These are phyloP conservation scores for Poeciliopsis turrubarensis DNA, from an alignment of 2,113 vertebrate species.

Conservation along the genomic window DNA sequence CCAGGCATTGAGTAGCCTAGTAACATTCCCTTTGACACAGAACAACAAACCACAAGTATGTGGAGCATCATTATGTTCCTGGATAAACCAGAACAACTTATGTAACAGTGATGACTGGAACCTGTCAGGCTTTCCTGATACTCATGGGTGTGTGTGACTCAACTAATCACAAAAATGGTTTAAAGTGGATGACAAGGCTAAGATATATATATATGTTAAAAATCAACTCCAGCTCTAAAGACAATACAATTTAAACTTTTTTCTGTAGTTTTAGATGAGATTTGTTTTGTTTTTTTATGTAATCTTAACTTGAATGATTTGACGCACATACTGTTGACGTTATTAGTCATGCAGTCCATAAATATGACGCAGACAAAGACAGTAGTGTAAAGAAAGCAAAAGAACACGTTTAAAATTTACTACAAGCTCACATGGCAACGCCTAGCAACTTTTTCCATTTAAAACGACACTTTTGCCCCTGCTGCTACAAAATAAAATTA, in stretches of 20 bases:
- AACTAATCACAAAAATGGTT: background rate
- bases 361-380: no score
- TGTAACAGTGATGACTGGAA: background rate
- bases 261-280: no score
- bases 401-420: no score
- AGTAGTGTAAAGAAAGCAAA: no score
- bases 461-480: no score
- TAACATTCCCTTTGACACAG: background rate
- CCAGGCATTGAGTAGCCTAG: background rate
- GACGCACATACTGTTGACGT: background rate
- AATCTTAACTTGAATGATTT: background rate
- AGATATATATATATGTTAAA: no score
- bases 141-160: background rate
- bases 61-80: background rate
- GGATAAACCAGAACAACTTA: background rate
- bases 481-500: no score
- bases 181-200: background rate
- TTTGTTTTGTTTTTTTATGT: background rate
- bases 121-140: background rate
- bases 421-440: no score
- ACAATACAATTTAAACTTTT: no score
- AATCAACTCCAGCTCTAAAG: background rate
- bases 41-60: background rate
- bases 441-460: no score
- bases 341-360: no score